A percentile compares a stretch with the other conserved stretches of the same genome.
Conservation (phyloP, 2,888 invertebrate species). For the Altica lythri region DNA sequence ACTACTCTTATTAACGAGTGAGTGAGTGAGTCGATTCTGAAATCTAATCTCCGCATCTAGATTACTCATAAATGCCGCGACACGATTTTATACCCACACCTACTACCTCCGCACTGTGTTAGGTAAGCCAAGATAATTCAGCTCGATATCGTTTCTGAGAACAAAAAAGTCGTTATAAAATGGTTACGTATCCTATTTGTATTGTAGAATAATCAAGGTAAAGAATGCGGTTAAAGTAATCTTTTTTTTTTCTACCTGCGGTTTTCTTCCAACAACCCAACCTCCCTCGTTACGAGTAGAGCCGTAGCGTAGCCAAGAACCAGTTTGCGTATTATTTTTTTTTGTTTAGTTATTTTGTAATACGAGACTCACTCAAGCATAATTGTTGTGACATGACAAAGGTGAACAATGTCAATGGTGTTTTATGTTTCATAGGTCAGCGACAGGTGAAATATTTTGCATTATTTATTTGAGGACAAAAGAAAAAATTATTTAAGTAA, state of each 20-base stretch:
- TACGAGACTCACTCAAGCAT: slow-evolving; percentile 8
- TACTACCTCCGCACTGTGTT: slow-evolving; percentile 12
- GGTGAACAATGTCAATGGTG: slow-evolving; percentile 22
- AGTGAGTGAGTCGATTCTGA: neutral
- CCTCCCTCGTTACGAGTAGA: slow-evolving; percentile 14
- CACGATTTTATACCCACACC: slow-evolving; percentile 15
- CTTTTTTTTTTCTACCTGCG: slow-evolving; percentile 28
- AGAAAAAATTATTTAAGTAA: too few relatives aligned
- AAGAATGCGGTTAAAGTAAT: slow-evolving; percentile 32
- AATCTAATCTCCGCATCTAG: slow-evolving; percentile 11
- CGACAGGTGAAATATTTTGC: slow-evolving; percentile 16
- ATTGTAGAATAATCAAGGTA: slow-evolving; percentile 33
- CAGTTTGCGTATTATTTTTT: slow-evolving; percentile 11
- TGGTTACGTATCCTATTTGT: slow-evolving; percentile 17
- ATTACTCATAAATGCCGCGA: slow-evolving; percentile 7
- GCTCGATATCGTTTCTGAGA: slow-evolving; percentile 16
- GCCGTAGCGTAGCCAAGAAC: slow-evolving; percentile 19
- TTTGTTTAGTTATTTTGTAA: slow-evolving; percentile 20
- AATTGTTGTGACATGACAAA: slow-evolving; percentile 13
- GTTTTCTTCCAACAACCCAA: slow-evolving; percentile 21
- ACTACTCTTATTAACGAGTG: too few relatives aligned
- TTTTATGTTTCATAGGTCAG: slow-evolving; percentile 17
- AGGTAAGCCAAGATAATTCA: slow-evolving; percentile 11
- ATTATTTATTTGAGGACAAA: too few relatives aligned
- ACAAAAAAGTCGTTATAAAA: slow-evolving; percentile 12